Conservation (phyloP, 2,888 invertebrate genomes). For the Deladenus siricidicola region DNA sequence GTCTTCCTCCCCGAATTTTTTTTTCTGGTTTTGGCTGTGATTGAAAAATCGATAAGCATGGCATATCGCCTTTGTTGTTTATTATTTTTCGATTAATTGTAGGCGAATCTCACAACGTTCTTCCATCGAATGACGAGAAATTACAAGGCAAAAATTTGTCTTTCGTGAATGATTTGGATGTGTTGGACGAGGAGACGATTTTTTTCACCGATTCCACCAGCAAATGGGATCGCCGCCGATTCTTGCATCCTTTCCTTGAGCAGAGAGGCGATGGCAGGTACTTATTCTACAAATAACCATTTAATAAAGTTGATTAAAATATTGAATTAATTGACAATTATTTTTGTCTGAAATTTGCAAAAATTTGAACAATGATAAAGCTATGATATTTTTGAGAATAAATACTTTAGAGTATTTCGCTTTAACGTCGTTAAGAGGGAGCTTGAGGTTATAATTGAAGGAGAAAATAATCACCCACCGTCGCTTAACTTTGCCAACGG, state of each 20-base stretch:
- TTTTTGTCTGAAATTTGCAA: too few relatives aligned
- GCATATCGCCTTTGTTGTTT: not conserved
- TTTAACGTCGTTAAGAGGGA: constrained; percentile 71
- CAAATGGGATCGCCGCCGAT: constrained; percentile 68
- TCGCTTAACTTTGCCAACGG: constrained; percentile 79
- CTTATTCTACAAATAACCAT: not conserved
- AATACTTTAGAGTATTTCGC: constrained; percentile 60
- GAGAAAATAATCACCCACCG: not conserved
- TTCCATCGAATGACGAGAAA: too few relatives aligned
- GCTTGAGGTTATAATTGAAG: constrained; percentile 67
- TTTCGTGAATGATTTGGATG: constrained; percentile 59
- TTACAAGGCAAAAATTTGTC: constrained; percentile 1
- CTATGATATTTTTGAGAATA: not conserved
- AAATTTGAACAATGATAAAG: not conserved
- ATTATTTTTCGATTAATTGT: not conserved
- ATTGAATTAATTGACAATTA: too few relatives aligned
- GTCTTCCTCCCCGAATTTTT: not conserved
- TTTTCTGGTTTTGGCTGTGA: not conserved
- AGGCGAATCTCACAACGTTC: too few relatives aligned
- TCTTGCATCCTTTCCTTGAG: constrained; percentile 62
- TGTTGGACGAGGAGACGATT: constrained; percentile 64
- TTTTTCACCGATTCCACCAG: constrained; percentile 80
- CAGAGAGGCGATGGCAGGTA: constrained; percentile 66
- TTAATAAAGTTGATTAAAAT: not conserved
- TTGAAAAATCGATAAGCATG: not conserved